Conservation (phyloP, 1,140 invertebrate species). For the Gryon sp. region DNA sequence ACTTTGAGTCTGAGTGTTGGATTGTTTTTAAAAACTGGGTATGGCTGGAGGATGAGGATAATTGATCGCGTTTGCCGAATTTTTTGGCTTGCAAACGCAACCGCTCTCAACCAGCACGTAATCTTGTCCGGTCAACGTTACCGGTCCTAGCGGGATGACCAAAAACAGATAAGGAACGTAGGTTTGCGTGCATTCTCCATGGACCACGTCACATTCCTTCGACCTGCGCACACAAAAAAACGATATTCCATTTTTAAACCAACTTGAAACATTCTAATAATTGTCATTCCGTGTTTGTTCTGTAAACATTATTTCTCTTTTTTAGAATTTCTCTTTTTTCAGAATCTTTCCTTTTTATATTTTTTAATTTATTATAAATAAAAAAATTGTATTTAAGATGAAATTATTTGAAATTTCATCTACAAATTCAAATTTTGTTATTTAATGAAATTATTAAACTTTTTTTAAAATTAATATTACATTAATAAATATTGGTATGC, state of each 20-base stretch:
- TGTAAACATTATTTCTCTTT: not conserved
- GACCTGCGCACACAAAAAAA: conserved; percentile 81
- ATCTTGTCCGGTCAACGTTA: conserved; percentile 93
- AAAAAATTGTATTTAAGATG: no score
- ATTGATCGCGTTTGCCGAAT: conserved; percentile 70
- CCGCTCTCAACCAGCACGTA: conserved; percentile 95
- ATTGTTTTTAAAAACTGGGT: conserved; percentile 76
- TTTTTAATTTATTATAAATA: not conserved
- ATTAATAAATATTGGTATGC: no score
- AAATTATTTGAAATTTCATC: no score
- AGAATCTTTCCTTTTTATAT: not conserved
- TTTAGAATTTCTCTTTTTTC: not conserved
- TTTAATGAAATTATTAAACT: no score
- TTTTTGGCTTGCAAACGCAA: conserved; percentile 93
- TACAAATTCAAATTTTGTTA: no score
- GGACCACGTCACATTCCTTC: conserved; percentile 91
- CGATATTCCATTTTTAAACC: conserved; percentile 34
- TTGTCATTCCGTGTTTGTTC: conserved; percentile 29
- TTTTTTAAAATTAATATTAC: no score
- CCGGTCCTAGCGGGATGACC: conserved; percentile 93
- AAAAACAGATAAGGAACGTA: conserved; percentile 95
- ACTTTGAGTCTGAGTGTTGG: no score
- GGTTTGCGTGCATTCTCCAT: conserved; percentile 93
- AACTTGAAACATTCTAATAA: conserved; percentile 18
- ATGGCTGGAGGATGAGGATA: conserved; percentile 68